Evolutionary conservation across 2,113 vertebrate genomes (phyloP), one percentile per base, ranked within the genome.

Genomic region (Pitta sordida): DNA sequence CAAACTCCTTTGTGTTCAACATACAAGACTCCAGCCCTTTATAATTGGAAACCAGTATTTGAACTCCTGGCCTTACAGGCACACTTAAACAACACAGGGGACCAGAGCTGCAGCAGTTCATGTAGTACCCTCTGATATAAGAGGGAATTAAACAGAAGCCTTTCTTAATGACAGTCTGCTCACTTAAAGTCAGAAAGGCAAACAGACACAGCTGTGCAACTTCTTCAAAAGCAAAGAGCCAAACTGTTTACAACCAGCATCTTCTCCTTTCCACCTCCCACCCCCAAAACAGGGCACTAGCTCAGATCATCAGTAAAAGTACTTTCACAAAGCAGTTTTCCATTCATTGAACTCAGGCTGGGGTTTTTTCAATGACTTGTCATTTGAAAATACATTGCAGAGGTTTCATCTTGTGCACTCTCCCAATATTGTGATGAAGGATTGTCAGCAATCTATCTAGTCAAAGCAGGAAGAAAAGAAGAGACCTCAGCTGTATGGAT

Each of bases 71-170:
- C 37, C 83, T 81, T 37, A 59, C 51, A 63, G 34, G 46, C 48
- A 77, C 34, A 7, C 24, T 39, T 13, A 48, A 84, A 44, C 37
- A 93, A 44, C 76, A 62, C 41, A 62, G 22, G 10, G 11, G 32
- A 88, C n/a, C 39, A n/a, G 56, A 67, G 6, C 0, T 51, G 68
- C 51, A 93, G 60, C 18, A 74, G 59, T 30, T 93, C 83, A n/a
- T 4, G 0, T 15, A 69, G 34, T 4, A 49, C 19, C 19, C 26
- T 77, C 83, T 44, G 41, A 69, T 37, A 16, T 6, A 73, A 73
- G 37, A 46, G 8, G 23, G 27, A 78, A 83, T 88, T 81, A 91
- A 81, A 26, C 26, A 91, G 59, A 71, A 92, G n/a, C 60, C 32
- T 78, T 73, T 70, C 43, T 56, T 92, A 91, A 78, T 75, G 32